Percentiles rank a stretch among this genome's conserved stretches.
These are phyloP conservation scores for Ophonus ardosiacus DNA, from an alignment of 2,888 invertebrate genomes.

Conservation along the genomic window DNA sequence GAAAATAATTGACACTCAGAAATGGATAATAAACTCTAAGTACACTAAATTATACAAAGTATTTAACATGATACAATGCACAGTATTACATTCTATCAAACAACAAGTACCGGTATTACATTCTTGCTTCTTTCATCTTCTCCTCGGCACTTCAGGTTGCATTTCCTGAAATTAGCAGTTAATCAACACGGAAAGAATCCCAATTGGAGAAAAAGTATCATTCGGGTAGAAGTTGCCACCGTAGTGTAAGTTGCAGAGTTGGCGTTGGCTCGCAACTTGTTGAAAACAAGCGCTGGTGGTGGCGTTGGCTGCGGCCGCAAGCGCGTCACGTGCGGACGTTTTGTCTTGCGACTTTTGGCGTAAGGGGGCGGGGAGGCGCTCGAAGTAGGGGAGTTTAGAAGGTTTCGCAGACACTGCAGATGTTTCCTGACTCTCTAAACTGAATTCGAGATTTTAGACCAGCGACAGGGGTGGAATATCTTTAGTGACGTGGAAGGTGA, in stretches of 20 bases:
- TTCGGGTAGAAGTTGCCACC: neutral
- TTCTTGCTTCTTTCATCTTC: too few relatives aligned
- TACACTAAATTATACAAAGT: too few relatives aligned
- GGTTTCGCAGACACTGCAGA: constrained; percentile 57
- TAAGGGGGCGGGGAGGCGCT: constrained; percentile 24
- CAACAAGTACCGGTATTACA: too few relatives aligned
- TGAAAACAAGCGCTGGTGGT: constrained; percentile 10
- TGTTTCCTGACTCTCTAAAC: constrained; percentile 58
- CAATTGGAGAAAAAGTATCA: constrained; percentile 37
- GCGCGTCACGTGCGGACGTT: constrained; percentile 55
- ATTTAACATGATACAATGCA: too few relatives aligned
- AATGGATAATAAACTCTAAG: too few relatives aligned
- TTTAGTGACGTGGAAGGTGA: neutral
- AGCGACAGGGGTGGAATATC: constrained; percentile 41
- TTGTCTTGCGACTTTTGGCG: constrained; percentile 56
- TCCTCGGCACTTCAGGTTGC: too few relatives aligned
- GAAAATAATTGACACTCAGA: too few relatives aligned
- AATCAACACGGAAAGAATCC: constrained; percentile 29
- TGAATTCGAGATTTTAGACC: constrained; percentile 55
- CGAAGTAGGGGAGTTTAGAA: constrained; percentile 25
- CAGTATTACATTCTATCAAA: too few relatives aligned
- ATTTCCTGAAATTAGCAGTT: constrained; percentile 29
- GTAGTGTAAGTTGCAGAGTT: neutral
- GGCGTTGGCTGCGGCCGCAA: constrained; percentile 7
- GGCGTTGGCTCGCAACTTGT: constrained; percentile 50